Evolutionary conservation across 92 coral and sea anemone genomes (phyloP), one percentile per base, ranked within the genome.

Genomic region (Phenganax marumi): DNA sequence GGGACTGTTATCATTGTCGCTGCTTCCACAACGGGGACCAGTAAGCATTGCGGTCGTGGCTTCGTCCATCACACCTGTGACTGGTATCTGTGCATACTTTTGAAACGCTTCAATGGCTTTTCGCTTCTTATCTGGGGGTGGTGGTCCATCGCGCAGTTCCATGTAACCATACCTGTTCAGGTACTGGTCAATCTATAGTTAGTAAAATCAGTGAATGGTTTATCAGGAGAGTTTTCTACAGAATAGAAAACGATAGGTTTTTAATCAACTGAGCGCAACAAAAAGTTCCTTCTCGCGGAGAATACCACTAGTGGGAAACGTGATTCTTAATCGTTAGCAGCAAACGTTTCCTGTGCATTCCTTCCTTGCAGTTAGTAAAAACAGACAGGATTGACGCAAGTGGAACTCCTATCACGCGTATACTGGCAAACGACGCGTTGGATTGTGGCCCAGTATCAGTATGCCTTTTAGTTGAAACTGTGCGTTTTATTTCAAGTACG

Each of bases 1-100:
- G 3, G 52, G 70, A 57, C 47, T 46, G 2, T 26, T 60, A 52
- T 86, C 81, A 8, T 68, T 70, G 78, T 89, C 92, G 7, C 85
- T 83, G 12, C 65, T 87, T 12, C 92, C 92, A 83, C 92, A 89
- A 22, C 92, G 86, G 13, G 86, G 86, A 17, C 83, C 70, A 19
- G 75, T 66, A 84, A 89, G 84, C 75, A 49, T 83, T 14, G 78
- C 77, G 19, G 70, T 26, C n/a, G 92, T 89, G 6, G 85, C 75
- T 8, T 77, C 65, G 87, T 89, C 87, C 66, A 89, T 56, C 58
- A 12, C 54, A 47, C 92, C 92, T 39, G 92, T 86, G 5, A 89
- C 89, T 13, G 87, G 87, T 25, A 89, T 18, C 46, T 69, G 63
- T 69, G 87, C 82, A 50, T 79, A 89, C 24, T 77, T 46, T 82